Evolutionary conservation across 2,113 vertebrate species (phyloP).

Genomic region (Nothoprocta pentlandii): DNA sequence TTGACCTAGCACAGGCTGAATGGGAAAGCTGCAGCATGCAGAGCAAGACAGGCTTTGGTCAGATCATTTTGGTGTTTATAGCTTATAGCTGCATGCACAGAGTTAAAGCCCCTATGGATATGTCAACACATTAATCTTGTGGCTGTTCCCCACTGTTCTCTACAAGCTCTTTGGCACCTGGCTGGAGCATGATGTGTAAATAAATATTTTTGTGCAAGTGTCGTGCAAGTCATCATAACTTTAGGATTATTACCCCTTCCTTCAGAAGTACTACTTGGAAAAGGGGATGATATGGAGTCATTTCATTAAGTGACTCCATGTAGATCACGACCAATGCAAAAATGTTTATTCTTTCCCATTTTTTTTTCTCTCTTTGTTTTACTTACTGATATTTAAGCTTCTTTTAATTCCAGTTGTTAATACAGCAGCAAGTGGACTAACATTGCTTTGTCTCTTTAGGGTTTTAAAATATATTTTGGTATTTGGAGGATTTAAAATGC

Average conservation of each 20-base stretch:
- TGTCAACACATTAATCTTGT: slow-evolving; percentile 16
- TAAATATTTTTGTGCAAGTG: slow-evolving; percentile 14
- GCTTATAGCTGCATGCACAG: slow-evolving; percentile 31
- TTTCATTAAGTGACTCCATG: slow-evolving; percentile 18
- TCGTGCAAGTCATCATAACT: slow-evolving; percentile 53
- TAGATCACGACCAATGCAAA: not conserved
- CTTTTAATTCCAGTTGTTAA: slow-evolving; percentile 46
- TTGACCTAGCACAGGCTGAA: slow-evolving; percentile 68
- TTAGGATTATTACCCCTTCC: slow-evolving; percentile 49
- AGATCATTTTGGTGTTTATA: slow-evolving; percentile 57
- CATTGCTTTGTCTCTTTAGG: slow-evolving; percentile 1
- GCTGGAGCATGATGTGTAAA: slow-evolving; percentile 14
- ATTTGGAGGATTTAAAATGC: not conserved
- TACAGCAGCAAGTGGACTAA: slow-evolving; percentile 17
- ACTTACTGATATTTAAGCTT: slow-evolving; percentile 2
- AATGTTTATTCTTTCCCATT: not conserved
- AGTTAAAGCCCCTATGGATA: slow-evolving; percentile 51
- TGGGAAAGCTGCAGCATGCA: slow-evolving; percentile 63
- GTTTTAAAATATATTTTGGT: not conserved
- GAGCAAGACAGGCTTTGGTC: slow-evolving; percentile 29
- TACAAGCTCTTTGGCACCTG: slow-evolving; percentile 18
- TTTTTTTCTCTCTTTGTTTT: slow-evolving; percentile 14
- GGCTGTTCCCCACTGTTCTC: not conserved
- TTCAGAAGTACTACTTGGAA: slow-evolving; percentile 19
- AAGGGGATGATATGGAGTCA: not conserved